Conservation (phyloP, 2,888 invertebrate species). For the Chrysina gloriosa region DNA sequence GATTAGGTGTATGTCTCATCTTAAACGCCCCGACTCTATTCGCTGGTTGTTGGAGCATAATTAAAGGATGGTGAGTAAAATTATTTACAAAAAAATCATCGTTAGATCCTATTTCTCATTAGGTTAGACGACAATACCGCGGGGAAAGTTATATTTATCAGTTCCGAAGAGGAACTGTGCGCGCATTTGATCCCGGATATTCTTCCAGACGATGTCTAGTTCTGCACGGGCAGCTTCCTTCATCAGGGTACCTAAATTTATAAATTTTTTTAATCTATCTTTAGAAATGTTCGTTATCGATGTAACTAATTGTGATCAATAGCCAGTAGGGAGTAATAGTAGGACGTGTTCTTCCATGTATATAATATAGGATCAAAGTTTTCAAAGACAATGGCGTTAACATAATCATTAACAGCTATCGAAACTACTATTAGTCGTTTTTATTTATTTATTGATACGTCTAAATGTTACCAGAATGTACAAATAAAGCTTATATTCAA, state of each 20-base stretch:
- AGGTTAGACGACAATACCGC: conserved; percentile 84
- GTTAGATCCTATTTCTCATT: no score
- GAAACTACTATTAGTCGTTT: neutral
- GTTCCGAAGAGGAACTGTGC: conserved; percentile 77
- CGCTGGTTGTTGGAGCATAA: conserved; percentile 82
- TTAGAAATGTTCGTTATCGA: neutral
- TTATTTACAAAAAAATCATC: conserved; percentile 12
- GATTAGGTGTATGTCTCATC: conserved; percentile 80
- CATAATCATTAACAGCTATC: conserved; percentile 5
- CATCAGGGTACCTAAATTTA: conserved; percentile 39
- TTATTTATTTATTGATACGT: conserved; percentile 11
- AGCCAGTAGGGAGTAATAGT: conserved; percentile 9
- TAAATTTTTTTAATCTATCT: neutral
- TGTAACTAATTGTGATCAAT: conserved; percentile 32
- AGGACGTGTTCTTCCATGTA: conserved; percentile 26
- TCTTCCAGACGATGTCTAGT: conserved; percentile 75
- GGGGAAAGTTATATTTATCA: conserved; percentile 79
- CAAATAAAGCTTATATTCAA: conserved; percentile 9
- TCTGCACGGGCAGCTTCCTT: neutral
- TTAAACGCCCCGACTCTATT: conserved; percentile 81
- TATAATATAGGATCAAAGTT: neutral
- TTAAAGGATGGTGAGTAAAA: conserved; percentile 75
- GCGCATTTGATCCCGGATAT: conserved; percentile 83
- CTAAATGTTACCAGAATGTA: conserved; percentile 14
- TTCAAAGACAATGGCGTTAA: neutral